A percentile compares a stretch with the other conserved stretches of the same genome.
Conservation (phyloP, 1,140 invertebrate species). For the Cryptotermes secundus region DNA sequence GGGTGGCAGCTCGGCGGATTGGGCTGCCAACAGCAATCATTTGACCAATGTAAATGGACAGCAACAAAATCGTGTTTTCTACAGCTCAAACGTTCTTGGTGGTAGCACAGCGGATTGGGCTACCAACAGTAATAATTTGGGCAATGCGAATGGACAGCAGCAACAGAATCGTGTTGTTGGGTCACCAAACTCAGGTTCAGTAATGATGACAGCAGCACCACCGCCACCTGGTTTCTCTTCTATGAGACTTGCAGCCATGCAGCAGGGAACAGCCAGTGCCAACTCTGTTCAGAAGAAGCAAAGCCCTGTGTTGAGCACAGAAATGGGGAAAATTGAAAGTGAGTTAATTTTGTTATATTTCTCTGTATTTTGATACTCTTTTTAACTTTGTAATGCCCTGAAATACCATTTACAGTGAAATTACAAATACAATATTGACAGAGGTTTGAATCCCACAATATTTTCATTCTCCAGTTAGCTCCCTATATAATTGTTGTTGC, state of each 20-base stretch:
- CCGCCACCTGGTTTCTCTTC: slow-evolving; percentile 24
- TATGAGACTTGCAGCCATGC: slow-evolving; percentile 1
- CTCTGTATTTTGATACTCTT: not conserved
- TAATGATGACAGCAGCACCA: slow-evolving; percentile 14
- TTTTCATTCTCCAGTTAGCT: not conserved
- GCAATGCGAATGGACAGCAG: not conserved
- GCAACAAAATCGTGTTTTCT: slow-evolving; percentile 16
- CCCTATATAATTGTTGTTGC: not conserved
- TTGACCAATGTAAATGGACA: not conserved
- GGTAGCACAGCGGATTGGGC: slow-evolving; percentile 18
- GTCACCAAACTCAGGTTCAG: not conserved
- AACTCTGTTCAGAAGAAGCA: slow-evolving; percentile 18
- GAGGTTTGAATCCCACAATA: not conserved
- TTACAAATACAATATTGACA: not conserved
- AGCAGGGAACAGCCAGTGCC: not conserved
- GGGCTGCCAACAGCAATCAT: slow-evolving; percentile 8
- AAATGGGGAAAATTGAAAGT: slow-evolving; percentile 25
- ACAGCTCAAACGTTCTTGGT: not conserved
- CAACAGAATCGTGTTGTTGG: not conserved
- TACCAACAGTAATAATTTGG: slow-evolving; percentile 1
- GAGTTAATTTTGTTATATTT: not conserved
- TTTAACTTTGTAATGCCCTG: not conserved
- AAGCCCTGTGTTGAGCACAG: not conserved
- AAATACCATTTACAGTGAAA: not conserved
- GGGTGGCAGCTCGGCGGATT: not conserved